Percentiles rank a stretch among this genome's conserved stretches.
These are phyloP conservation scores for Sinocyclocheilus grahami DNA, from an alignment of 2,113 vertebrate genomes.

Conservation along the genomic window DNA sequence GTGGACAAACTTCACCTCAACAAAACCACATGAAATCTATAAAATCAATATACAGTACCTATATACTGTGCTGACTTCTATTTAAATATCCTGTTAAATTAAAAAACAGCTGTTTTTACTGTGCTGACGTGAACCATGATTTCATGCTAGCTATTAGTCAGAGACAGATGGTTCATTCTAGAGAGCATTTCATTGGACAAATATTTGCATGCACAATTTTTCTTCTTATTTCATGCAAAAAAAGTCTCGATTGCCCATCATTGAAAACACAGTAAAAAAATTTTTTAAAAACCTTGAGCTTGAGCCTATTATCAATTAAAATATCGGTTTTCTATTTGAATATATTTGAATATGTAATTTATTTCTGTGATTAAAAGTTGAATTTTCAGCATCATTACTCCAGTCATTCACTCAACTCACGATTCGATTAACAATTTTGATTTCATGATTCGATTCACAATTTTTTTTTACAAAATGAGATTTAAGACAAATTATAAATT, in stretches of 20 bases:
- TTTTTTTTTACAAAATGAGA: no score
- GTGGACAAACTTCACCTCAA: background rate
- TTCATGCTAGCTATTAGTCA: background rate
- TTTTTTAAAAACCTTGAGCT: no score
- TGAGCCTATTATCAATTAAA: background rate
- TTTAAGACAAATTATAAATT: no score
- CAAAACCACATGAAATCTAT: background rate
- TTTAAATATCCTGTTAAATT: background rate
- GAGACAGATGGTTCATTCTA: background rate
- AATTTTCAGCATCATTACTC: no score
- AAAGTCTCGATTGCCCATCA: no score
- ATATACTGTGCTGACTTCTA: background rate
- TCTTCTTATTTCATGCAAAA: no score
- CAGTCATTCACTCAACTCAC: no score
- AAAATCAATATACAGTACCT: background rate
- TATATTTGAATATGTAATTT: background rate
- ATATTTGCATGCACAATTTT: no score
- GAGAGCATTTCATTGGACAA: background rate
- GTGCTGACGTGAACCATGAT: background rate
- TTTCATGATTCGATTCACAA: no score
- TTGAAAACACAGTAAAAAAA: no score
- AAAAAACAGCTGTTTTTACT: background rate
- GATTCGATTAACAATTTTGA: no score
- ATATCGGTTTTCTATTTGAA: background rate
- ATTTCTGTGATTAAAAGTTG: no score